phyloP scores from a whole-genome alignment of 2,888 invertebrate genomes.

The Campoplex capitator region DNA sequence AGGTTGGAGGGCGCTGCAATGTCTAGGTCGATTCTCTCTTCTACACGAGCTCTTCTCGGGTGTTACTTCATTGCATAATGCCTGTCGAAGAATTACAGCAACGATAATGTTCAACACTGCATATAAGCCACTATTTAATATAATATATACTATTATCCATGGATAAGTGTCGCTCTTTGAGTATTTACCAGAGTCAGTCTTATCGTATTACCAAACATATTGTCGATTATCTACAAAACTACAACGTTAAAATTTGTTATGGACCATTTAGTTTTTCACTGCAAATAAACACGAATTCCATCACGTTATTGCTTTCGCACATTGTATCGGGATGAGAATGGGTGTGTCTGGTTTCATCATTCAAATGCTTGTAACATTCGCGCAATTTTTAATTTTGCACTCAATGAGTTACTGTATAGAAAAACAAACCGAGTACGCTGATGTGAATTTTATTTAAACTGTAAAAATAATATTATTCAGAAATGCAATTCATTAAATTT shows the following conservation, averaged over 20 bases:
- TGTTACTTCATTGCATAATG: constrained; percentile 59
- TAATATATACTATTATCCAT: constrained; percentile 25
- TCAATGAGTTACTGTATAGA: background rate
- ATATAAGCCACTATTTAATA: constrained; percentile 40
- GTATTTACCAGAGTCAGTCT: background rate
- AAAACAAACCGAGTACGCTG: background rate
- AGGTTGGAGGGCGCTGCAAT: constrained; percentile 57
- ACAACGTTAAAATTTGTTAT: constrained; percentile 7
- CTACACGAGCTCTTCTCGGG: constrained; percentile 37
- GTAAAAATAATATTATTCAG: background rate
- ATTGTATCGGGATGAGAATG: background rate
- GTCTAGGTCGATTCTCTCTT: constrained; percentile 62
- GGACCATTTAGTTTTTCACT: background rate
- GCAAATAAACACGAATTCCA: constrained; percentile 12
- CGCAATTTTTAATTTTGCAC: background rate
- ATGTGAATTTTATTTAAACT: background rate
- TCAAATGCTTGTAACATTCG: background rate
- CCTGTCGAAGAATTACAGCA: constrained; percentile 49
- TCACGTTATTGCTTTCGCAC: constrained; percentile 11
- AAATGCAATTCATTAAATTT: background rate
- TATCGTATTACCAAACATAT: background rate
- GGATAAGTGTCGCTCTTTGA: constrained; percentile 33
- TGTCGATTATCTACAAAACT: background rate
- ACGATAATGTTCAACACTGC: constrained; percentile 33
- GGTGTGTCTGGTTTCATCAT: constrained; percentile 9